Conservation (phyloP, 2,113 vertebrate genomes). For the Tragelaphus strepsiceros region DNA sequence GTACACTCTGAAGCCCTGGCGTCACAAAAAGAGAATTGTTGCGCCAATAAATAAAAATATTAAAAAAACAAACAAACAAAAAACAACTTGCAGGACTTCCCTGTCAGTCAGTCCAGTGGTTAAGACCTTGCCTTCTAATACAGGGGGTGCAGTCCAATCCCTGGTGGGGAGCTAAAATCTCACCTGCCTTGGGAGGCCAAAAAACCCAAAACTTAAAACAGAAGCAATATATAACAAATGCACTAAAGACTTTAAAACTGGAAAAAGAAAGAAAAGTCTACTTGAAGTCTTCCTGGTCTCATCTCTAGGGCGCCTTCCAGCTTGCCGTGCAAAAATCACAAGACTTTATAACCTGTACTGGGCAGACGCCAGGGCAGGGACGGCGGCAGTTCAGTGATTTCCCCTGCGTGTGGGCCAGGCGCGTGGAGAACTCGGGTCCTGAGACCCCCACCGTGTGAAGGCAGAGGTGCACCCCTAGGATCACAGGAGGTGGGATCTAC, state of each 20-base stretch:
- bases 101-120: neutral
- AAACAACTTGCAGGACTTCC: rapidly evolving
- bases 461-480: neutral
- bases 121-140: neutral
- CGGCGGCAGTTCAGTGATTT: rapidly evolving
- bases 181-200: neutral
- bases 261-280: neutral
- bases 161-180: neutral
- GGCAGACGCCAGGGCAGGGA: neutral
- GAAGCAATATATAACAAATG: neutral
- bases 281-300: neutral
- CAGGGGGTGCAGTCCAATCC: too few relatives aligned
- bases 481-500: neutral
- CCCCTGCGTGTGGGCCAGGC: neutral
- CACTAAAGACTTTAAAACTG: neutral
- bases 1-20: neutral
- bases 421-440: too few relatives aligned
- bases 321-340: rapidly evolving
- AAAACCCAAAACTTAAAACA: neutral
- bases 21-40: neutral
- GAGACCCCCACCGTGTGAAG: rapidly evolving
- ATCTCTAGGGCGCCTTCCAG: too few relatives aligned
- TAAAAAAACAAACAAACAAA: too few relatives aligned
- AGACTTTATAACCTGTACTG: rapidly evolving
- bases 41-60: neutral